Percentiles rank a stretch among this genome's conserved stretches.
These are phyloP conservation scores for Tupaia tana DNA, from an alignment of 2,113 vertebrate species.

Conservation along the genomic window DNA sequence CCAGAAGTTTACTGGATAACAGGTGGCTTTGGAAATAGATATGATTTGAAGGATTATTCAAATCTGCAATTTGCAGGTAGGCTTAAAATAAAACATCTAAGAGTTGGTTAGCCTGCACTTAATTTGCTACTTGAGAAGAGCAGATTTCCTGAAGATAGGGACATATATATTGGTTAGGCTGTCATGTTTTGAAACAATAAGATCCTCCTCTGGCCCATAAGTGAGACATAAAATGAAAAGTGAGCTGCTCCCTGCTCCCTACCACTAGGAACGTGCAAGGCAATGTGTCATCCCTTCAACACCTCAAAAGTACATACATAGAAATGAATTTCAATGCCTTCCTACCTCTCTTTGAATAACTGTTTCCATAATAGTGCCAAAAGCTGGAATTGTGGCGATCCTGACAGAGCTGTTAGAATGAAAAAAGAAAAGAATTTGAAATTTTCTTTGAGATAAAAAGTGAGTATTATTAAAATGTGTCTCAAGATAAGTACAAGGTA, in stretches of 20 bases:
- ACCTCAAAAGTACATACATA: neutral
- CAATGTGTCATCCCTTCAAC: neutral
- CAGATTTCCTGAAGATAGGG: neutral
- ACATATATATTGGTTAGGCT: slow-evolving; percentile 4
- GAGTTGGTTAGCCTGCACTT: neutral
- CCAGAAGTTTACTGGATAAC: neutral
- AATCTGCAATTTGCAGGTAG: neutral
- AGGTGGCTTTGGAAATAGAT: neutral
- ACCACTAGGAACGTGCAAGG: fast-evolving
- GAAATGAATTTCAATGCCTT: neutral
- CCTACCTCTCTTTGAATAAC: slow-evolving; percentile 98
- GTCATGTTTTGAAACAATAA: slow-evolving; percentile 13
- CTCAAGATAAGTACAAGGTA: slow-evolving; percentile 81
- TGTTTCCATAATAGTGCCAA: slow-evolving; percentile 99
- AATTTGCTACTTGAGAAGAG: slow-evolving; percentile 10
- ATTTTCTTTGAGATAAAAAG: slow-evolving; percentile 56
- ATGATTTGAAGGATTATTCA: slow-evolving; percentile 37
- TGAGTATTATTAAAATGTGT: slow-evolving; percentile 67
- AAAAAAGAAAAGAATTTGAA: slow-evolving; percentile 81
- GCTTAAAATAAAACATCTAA: slow-evolving; percentile 18
- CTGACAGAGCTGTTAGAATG: slow-evolving; percentile 94
- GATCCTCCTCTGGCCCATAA: neutral
- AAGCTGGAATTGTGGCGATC: slow-evolving; percentile 98
- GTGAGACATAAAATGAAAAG: neutral
- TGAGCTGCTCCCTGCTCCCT: neutral